These are phyloP conservation scores for Aptenodytes forsteri DNA, from an alignment of 2,113 vertebrate genomes.

Conservation along the genomic window DNA sequence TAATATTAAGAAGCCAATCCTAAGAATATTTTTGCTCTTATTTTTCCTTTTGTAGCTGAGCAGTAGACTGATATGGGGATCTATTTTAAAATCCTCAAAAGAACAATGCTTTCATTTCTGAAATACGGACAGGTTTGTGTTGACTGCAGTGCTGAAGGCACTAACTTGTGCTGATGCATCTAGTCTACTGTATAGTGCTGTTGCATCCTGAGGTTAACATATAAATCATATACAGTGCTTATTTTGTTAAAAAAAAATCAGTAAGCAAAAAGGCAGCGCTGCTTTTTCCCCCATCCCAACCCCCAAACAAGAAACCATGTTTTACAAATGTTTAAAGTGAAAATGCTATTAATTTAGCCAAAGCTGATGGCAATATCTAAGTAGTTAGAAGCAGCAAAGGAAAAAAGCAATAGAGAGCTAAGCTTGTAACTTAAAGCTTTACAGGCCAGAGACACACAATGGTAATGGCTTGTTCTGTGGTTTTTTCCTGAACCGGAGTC, in stretches of 20 bases:
- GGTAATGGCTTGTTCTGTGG: neutral
- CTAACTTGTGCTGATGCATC: neutral
- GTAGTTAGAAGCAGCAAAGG: neutral
- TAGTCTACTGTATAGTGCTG: neutral
- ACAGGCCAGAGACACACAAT: too few species aligned
- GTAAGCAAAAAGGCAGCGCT: neutral
- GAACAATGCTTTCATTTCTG: neutral
- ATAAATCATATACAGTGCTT: neutral
- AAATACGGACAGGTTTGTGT: neutral
- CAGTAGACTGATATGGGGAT: neutral
- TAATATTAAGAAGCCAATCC: neutral
- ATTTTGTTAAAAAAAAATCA: neutral
- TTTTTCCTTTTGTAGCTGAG: neutral
- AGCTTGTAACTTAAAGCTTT: neutral
- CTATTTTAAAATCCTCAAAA: neutral
- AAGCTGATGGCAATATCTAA: neutral
- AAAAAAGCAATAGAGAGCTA: neutral
- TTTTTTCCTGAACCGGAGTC: neutral
- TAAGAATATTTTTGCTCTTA: neutral
- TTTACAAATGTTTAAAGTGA: neutral
- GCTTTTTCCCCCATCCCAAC: neutral
- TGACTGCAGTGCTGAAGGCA: neutral
- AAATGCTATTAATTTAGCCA: neutral
- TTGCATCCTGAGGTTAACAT: neutral
- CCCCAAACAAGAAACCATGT: neutral